These are phyloP conservation scores for Lamprotornis superbus DNA, from an alignment of 2,113 vertebrate species.

Conservation along the genomic window DNA sequence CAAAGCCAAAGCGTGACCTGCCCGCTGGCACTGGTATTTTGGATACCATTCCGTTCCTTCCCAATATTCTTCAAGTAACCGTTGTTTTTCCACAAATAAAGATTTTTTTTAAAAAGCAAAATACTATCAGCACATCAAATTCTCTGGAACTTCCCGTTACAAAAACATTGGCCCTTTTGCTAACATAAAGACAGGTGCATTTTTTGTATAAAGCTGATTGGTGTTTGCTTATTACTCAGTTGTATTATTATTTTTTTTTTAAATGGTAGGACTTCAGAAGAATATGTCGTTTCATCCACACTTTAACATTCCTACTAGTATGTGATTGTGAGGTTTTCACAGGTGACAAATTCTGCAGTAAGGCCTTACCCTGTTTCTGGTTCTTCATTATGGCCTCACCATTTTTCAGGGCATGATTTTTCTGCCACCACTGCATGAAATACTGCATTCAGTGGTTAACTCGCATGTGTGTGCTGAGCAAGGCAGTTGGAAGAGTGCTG, in stretches of 20 bases:
- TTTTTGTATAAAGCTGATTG: not conserved
- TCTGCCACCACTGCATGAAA: not conserved
- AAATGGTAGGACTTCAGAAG: not conserved
- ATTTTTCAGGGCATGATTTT: not conserved
- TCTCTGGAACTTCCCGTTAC: rapidly evolving
- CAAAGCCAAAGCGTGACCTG: rapidly evolving
- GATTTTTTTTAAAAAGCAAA: not conserved
- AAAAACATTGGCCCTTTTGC: not conserved
- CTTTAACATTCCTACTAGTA: not conserved
- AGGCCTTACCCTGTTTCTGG: not conserved
- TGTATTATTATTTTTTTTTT: not conserved
- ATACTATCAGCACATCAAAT: not conserved
- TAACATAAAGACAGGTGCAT: rapidly evolving
- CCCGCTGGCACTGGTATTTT: rapidly evolving
- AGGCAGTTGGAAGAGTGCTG: not conserved
- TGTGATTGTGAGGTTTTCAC: not conserved
- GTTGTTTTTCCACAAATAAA: not conserved
- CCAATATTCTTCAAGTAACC: not conserved
- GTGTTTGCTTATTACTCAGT: not conserved
- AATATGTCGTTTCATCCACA: rapidly evolving
- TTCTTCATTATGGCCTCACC: not conserved
- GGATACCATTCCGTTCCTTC: rapidly evolving
- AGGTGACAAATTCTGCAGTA: not conserved
- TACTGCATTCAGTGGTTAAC: not conserved
- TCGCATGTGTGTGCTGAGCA: not conserved